Evolutionary conservation across 2,797 vertebrate species (phyloP).

Genomic region (Aldrovandia affinis): DNA sequence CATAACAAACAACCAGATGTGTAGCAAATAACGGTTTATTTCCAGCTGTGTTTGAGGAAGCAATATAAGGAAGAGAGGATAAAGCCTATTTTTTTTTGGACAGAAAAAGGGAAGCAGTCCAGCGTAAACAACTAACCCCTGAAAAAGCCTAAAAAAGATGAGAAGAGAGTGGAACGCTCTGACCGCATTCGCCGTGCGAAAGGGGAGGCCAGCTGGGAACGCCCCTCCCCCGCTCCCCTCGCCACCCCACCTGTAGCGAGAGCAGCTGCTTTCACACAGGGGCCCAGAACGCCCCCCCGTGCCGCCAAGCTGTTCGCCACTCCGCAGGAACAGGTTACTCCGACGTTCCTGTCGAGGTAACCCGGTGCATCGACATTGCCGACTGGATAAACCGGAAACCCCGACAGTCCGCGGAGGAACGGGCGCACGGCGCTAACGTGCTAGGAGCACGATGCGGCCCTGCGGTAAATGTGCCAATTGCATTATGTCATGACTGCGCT

Average conservation of each 20-base stretch:
- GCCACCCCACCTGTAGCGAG: conserved; percentile 45
- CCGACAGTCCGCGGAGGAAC: not conserved
- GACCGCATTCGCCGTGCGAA: not conserved
- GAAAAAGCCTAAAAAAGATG: not conserved
- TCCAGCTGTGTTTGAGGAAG: not conserved
- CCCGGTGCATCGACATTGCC: not conserved
- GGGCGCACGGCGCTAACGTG: not conserved
- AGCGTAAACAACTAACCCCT: not conserved
- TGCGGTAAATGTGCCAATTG: not conserved
- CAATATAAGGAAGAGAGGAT: not conserved
- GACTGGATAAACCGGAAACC: not conserved
- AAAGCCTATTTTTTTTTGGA: not conserved
- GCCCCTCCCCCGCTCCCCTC: conserved; percentile 36
- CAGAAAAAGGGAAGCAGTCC: not conserved
- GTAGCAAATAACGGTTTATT: not conserved
- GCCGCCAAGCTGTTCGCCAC: not conserved
- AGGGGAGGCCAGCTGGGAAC: not conserved
- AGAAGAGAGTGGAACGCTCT: not conserved
- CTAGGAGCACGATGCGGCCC: not conserved
- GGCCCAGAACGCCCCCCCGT: conserved; percentile 25
- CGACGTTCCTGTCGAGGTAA: not conserved
- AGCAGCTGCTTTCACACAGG: conserved; percentile 40
- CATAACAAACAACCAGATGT: not conserved
- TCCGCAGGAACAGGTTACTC: not conserved
- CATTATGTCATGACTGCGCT: not conserved